Evolutionary conservation across 2,888 invertebrate species (phyloP), one percentile per base, ranked within the genome.

Genomic region (Heliconius ethilla): DNA sequence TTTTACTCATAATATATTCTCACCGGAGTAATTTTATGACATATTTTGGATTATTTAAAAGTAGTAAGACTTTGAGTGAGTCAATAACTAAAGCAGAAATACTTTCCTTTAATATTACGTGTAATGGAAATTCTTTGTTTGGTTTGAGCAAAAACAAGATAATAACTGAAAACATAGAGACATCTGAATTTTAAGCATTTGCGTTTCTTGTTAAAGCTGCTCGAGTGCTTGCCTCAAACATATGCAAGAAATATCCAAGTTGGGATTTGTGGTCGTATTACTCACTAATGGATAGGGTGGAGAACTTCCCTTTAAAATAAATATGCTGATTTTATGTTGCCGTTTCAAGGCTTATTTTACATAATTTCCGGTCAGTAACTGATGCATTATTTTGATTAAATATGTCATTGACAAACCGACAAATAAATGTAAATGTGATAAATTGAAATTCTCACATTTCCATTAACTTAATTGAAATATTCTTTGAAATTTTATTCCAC

Each of bases 211-310:
- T 77, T 89, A 86, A 85, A 86, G 86, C 86, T 85, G 89, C 88
- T 89, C 84, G 82, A 86, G 85, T 87, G 84, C 86, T 84, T 84
- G 83, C 82, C 84, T 85, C 86, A 86, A 87, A 87, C 87, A 88
- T 88, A 89, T 90, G 90, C 90, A 91, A 90, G 89, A 85, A 89
- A 87, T 89, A 89, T 84, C 84, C 81, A 81, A 83, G 83, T 83
- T 81, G 86, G 90, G 90, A 91, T 91, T 91, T 91, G 90, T 89
- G 87, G 87, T 86, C 85, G 85, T 84, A 87, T 88, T 89, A 89
- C 87, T 90, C 89, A 89, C 92, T 92, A 92, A 93, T 92, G 92
- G 92, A 92, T 89, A 89, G 89, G 91, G 90, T 85, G 89, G 88
- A 85, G 83, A 77, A 82, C 83, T 82, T 86, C 89, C 89, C 89